phyloP scores from a whole-genome alignment of 2,113 vertebrate species.

The Tricholaema leucomelas region DNA sequence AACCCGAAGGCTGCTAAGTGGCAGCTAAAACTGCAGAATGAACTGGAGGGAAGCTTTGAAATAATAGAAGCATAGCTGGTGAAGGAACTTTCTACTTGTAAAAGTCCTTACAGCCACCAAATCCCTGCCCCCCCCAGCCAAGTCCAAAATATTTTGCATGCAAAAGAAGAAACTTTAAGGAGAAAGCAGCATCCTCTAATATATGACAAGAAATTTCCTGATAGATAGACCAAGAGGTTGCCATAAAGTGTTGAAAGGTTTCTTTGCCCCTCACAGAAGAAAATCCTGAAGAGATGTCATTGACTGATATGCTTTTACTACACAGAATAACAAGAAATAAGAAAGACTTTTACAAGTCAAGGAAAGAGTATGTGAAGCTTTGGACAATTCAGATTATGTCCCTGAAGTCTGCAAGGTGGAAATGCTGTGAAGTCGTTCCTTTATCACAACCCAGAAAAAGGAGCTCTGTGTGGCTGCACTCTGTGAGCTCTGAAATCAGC shows the following conservation, averaged over 20 bases:
- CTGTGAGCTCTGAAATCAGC: not conserved
- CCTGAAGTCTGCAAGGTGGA: not conserved
- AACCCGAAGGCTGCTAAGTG: not conserved
- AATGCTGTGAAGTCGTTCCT: not conserved
- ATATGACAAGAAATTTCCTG: conserved; percentile 31
- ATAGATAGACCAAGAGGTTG: not conserved
- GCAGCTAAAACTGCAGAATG: not conserved
- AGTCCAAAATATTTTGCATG: not conserved
- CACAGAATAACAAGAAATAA: not conserved
- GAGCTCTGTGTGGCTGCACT: not conserved
- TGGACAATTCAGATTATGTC: not conserved
- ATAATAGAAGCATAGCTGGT: not conserved
- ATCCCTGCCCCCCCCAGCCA: not conserved
- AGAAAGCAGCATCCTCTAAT: not conserved
- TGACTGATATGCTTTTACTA: not conserved
- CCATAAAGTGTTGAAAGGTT: not conserved
- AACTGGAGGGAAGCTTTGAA: not conserved
- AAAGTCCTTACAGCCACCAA: not conserved
- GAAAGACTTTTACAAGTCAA: not conserved
- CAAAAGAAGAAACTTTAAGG: not conserved
- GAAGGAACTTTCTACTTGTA: not conserved
- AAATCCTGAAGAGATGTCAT: not conserved
- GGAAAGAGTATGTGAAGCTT: not conserved
- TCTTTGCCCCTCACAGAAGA: conserved; percentile 9
- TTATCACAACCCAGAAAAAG: not conserved